A percentile compares a stretch with the other conserved stretches of the same genome.
These are phyloP conservation scores for Scaptomyza pallida DNA, from an alignment of 1,140 invertebrate species.

Conservation along the genomic window DNA sequence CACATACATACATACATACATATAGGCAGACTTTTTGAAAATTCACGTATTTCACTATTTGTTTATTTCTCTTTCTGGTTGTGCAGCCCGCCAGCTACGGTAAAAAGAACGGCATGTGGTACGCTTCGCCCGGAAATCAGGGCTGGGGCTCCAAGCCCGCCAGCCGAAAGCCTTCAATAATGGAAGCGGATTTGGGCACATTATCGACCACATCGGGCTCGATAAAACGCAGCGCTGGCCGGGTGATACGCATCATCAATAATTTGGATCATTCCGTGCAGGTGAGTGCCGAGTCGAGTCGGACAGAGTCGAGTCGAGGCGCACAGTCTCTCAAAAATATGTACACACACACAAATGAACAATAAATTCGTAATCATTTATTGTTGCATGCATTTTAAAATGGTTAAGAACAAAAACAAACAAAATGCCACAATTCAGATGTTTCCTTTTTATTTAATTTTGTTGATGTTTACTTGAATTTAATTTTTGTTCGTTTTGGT, in stretches of 20 bases:
- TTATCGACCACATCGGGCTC: constrained; percentile 86
- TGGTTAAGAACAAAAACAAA: not conserved
- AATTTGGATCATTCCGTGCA: constrained; percentile 95
- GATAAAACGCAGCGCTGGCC: constrained; percentile 90
- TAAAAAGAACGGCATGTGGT: constrained; percentile 94
- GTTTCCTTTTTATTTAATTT: constrained; percentile 36
- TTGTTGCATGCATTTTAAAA: constrained; percentile 52
- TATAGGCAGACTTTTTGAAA: constrained; percentile 48
- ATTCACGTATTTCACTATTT: constrained; percentile 70
- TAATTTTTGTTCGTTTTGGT: constrained; percentile 28
- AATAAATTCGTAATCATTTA: constrained; percentile 41
- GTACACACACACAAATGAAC: not conserved
- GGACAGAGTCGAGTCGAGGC: too few relatives aligned
- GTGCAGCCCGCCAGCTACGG: constrained; percentile 92
- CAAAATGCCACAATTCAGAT: not conserved
- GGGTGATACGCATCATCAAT: constrained; percentile 95
- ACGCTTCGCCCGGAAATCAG: constrained; percentile 88
- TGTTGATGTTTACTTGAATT: constrained; percentile 32
- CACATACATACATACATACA: constrained; percentile 14
- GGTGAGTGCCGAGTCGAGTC: constrained; percentile 85
- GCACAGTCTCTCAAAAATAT: constrained; percentile 4
- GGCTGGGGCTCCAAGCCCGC: constrained; percentile 85
- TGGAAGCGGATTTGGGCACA: constrained; percentile 89
- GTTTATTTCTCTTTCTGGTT: constrained; percentile 52
- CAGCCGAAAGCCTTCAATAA: constrained; percentile 90